A percentile compares a stretch with the other conserved stretches of the same genome.
Evolutionary conservation across 2,797 vertebrate species (phyloP).

Genomic region (Periophthalmus magnuspinnatus): DNA sequence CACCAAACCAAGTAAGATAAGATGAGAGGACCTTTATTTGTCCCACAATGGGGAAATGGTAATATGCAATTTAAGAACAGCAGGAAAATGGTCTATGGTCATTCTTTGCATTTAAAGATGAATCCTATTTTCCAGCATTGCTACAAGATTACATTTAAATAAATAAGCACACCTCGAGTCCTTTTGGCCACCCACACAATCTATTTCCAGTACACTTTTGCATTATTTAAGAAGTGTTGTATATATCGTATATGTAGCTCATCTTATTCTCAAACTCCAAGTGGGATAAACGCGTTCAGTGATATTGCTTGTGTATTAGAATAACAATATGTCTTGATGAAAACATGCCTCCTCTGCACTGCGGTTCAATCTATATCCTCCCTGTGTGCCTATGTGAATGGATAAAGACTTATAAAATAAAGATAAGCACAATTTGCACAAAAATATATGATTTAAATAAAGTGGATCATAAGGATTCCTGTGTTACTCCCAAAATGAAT

Average conservation of each 20-base stretch:
- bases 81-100: no score
- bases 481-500: neutral
- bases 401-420: neutral
- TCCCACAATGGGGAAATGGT: no score
- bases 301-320: neutral
- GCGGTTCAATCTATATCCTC: neutral
- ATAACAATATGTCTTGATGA: neutral
- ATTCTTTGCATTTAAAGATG: no score
- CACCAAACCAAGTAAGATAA: no score
- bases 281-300: neutral
- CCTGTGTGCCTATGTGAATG: neutral
- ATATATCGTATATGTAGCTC: no score
- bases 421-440: neutral
- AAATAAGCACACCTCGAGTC: neutral
- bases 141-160: neutral
- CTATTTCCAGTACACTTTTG: no score
- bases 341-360: neutral
- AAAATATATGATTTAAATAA: neutral
- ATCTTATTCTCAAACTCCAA: neutral
- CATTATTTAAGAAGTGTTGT: no score
- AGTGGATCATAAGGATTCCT: neutral
- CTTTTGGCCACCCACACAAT: neutral
- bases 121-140: neutral
- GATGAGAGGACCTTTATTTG: no score
- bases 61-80: no score